A percentile compares a stretch with the other conserved stretches of the same genome.
These are phyloP conservation scores for Arbacia lixula DNA, from an alignment of 53 echinoderm and acorn worm species.

Conservation along the genomic window DNA sequence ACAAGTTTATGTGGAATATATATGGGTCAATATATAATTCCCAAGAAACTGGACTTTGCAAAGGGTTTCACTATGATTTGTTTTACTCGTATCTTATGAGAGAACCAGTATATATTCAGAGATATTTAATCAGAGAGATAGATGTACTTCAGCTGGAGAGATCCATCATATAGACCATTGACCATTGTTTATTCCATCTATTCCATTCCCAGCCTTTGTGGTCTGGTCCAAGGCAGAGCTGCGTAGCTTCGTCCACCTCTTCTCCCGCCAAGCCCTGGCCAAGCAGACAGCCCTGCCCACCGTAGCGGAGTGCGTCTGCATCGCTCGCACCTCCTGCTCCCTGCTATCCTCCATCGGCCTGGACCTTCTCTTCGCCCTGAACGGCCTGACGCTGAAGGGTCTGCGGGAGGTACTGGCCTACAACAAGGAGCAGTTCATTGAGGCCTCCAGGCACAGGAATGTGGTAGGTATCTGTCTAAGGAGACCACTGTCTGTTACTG, in stretches of 20 bases:
- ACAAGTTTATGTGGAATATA: too few relatives aligned
- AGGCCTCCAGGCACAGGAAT: conserved; percentile 92
- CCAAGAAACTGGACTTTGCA: too few relatives aligned
- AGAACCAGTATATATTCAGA: too few relatives aligned
- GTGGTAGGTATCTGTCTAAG: conserved; percentile 88
- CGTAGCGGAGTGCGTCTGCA: conserved; percentile 90
- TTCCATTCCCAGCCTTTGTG: conserved; percentile 75
- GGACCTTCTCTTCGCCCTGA: conserved; percentile 87
- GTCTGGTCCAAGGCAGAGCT: conserved; percentile 96
- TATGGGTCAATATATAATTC: too few relatives aligned
- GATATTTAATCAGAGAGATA: too few relatives aligned
- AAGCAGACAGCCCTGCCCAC: conserved; percentile 86
- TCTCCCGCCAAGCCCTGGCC: conserved; percentile 96
- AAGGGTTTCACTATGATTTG: too few relatives aligned
- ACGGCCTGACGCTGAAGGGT: conserved; percentile 83
- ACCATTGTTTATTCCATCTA: too few relatives aligned
- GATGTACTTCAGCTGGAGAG: too few relatives aligned
- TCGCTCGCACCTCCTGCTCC: conserved; percentile 81
- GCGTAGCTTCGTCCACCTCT: conserved; percentile 82
- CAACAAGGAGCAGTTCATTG: conserved; percentile 96
- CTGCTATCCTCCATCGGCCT: conserved; percentile 84
- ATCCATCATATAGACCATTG: too few relatives aligned
- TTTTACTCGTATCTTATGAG: too few relatives aligned
- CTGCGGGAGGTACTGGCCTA: conserved; percentile 81
- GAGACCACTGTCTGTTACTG: too few relatives aligned